phyloP scores from a whole-genome alignment of 2,888 invertebrate genomes.

The Scaptomyza reducta region DNA sequence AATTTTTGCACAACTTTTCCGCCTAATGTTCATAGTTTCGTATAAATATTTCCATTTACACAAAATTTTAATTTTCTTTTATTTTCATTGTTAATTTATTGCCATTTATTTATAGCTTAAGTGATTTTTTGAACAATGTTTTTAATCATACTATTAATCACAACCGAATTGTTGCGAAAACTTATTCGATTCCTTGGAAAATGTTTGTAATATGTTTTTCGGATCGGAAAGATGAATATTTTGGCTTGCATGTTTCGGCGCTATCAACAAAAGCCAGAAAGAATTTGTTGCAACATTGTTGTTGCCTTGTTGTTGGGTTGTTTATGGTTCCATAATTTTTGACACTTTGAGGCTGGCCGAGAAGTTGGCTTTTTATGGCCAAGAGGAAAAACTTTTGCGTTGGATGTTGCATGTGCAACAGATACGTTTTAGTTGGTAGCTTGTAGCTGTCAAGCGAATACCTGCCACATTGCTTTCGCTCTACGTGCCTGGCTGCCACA shows the following conservation, averaged over 20 bases:
- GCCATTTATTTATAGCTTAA: constrained; percentile 3
- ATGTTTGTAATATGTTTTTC: too few relatives aligned
- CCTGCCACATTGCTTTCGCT: constrained; percentile 13
- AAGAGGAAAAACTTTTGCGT: constrained; percentile 46
- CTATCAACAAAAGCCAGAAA: constrained; percentile 26
- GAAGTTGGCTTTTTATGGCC: constrained; percentile 55
- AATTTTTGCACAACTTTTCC: neutral
- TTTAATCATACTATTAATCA: constrained; percentile 3
- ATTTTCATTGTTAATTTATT: neutral
- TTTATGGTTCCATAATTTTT: constrained; percentile 51
- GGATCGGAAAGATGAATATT: neutral
- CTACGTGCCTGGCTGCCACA: constrained; percentile 45
- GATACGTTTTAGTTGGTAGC: constrained; percentile 32
- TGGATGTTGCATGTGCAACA: constrained; percentile 70
- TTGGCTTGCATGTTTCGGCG: constrained; percentile 31
- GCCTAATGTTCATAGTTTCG: neutral
- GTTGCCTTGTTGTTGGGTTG: constrained; percentile 13
- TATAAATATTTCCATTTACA: neutral
- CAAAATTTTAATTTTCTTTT: neutral
- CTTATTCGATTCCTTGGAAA: constrained; percentile 8
- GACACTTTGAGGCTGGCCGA: constrained; percentile 53
- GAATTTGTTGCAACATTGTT: constrained; percentile 24
- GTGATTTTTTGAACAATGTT: constrained; percentile 5
- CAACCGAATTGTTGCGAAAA: constrained; percentile 10
- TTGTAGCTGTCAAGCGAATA: constrained; percentile 1